Base-by-base conservation (phyloP, 1,140 invertebrate genomes). In the Temnothorax longispinosus region DNA sequence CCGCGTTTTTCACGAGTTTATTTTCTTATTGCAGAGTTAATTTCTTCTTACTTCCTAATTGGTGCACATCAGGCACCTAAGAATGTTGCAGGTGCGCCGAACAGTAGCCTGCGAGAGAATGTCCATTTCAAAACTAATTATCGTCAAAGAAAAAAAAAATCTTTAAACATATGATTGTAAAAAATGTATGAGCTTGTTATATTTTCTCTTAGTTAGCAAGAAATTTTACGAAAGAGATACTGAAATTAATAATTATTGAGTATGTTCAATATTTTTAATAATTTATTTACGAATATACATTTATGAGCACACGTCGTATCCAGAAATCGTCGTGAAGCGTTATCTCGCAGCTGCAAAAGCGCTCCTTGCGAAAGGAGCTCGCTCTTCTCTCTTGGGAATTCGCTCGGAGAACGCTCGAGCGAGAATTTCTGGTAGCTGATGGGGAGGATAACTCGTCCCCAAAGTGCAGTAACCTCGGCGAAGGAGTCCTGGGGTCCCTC, bases 401-500 rank as follows among this genome's bases (percentile, higher is more conserved):
- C 54, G 41, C 15, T 47, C 21, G 62, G 74, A 65, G 88, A 91
- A 90, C 67, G 84, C 77, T 87, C 72, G 50, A 41, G 62, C 58
- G 60, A 78, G 74, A 90, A 90, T 91, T 90, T 89, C 87, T 90
- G 82, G 72, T 90, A 77, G 89, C 89, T 89, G 89, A 91, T 91
- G 90, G 89, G 87, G 50, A 89, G 90, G 90, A 92, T 94, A 94
- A 95, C 92, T 94, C 85, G 92, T 95, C 94, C 94, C 94, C 72
- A 82, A 94, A 94, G 94, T 94, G 93, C 92, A 93, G 92, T 95
- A 94, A 94, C 93, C 92, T 93, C 90, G 77, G 92, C 89, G 72
- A 89, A 92, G 88, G 89, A 92, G 87, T 91, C 87, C 78, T 84
- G 21, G 62, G 62, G 72, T 75, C 86, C 60, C 15, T 64, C 65